These are phyloP conservation scores for Eublepharis macularius DNA, from an alignment of 2,113 vertebrate species.

Conservation along the genomic window DNA sequence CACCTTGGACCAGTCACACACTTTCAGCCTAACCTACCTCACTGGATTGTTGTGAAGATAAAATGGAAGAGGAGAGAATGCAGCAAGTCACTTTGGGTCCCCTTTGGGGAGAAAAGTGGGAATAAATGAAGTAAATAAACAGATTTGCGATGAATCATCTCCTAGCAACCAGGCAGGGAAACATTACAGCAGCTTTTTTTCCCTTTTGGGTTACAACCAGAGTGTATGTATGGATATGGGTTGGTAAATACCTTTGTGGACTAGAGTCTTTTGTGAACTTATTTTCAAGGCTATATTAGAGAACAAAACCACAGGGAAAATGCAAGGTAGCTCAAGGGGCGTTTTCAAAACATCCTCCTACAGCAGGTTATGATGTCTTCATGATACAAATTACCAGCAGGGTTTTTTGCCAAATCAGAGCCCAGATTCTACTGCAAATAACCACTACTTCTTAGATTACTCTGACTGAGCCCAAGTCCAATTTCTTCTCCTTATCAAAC, in stretches of 20 bases:
- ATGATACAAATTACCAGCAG: neutral
- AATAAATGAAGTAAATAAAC: no score
- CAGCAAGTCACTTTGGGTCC: no score
- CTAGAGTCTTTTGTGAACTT: neutral
- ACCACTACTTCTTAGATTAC: neutral
- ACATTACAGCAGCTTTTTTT: neutral
- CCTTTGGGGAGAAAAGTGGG: no score
- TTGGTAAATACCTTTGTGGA: neutral
- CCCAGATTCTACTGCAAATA: neutral
- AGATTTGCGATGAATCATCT: no score
- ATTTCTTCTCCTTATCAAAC: neutral
- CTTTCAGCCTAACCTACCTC: no score
- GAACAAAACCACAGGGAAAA: neutral
- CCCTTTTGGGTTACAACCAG: neutral
- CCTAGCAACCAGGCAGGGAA: no score
- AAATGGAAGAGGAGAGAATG: no score
- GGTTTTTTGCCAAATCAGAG: neutral
- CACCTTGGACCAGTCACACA: no score
- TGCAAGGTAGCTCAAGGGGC: neutral
- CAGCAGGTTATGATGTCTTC: neutral
- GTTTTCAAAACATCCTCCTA: neutral
- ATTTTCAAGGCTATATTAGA: neutral
- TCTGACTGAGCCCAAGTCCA: neutral
- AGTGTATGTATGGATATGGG: neutral
- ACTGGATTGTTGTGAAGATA: no score